Conservation (phyloP, 2,888 invertebrate genomes). For the Athrips mouffetella region DNA sequence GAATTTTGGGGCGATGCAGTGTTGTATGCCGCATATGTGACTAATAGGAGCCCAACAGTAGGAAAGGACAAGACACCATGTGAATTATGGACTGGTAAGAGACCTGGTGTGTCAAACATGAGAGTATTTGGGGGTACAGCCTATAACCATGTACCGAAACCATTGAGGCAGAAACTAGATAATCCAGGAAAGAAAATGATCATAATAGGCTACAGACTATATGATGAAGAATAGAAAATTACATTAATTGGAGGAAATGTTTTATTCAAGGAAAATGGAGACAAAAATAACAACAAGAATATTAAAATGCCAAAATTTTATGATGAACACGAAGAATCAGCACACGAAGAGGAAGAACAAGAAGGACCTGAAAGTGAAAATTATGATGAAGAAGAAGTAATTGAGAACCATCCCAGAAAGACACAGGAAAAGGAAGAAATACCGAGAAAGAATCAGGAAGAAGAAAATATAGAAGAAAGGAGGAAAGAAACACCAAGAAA, state of each 20-base stretch:
- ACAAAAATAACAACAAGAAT: neutral
- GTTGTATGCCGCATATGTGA: slow-evolving; percentile 1
- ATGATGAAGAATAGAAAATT: neutral
- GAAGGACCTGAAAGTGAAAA: neutral
- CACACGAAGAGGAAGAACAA: neutral
- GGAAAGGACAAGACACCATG: slow-evolving; percentile 1
- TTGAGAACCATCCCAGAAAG: neutral
- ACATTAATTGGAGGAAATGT: slow-evolving; percentile 7
- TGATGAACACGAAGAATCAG: neutral
- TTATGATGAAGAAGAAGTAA: neutral
- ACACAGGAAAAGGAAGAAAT: neutral
- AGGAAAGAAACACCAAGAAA: neutral
- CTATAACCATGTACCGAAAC: slow-evolving; percentile 22
- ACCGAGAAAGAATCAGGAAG: neutral
- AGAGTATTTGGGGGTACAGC: slow-evolving; percentile 25
- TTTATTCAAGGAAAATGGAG: slow-evolving; percentile 6
- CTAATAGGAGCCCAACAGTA: slow-evolving; percentile 6
- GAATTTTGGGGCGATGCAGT: slow-evolving; percentile 18
- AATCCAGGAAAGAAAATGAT: slow-evolving; percentile 12
- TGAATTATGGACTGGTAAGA: slow-evolving; percentile 12
- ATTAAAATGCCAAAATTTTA: neutral
- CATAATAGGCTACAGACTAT: slow-evolving; percentile 12
- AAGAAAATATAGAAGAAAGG: neutral
- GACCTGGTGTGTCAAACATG: slow-evolving; percentile 19
- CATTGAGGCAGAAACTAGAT: slow-evolving; percentile 15